These are phyloP conservation scores for Melieria omissa DNA, from an alignment of 2,888 invertebrate species.

Conservation along the genomic window DNA sequence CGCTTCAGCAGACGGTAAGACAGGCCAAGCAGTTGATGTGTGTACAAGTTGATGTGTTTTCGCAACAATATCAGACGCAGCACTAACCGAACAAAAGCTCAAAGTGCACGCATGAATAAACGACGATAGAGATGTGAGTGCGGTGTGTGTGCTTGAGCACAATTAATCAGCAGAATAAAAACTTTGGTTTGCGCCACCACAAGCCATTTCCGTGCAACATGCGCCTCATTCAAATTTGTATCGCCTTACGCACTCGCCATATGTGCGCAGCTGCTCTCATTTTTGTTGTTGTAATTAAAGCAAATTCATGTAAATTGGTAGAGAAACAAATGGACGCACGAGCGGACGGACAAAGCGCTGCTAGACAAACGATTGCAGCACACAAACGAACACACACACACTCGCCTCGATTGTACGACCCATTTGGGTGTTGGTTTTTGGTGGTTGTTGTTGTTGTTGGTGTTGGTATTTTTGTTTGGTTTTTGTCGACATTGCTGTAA, in stretches of 20 bases:
- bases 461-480: conserved; percentile 27
- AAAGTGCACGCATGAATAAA: too few relatives aligned
- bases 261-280: conserved; percentile 10
- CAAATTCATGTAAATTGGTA: too few relatives aligned
- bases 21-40: conserved; percentile 20
- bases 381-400: too few relatives aligned
- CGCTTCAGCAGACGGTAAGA: neutral
- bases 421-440: conserved; percentile 19
- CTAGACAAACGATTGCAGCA: too few relatives aligned
- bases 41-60: neutral
- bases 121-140: neutral
- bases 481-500: conserved; percentile 16
- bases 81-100: neutral
- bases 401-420: too few relatives aligned
- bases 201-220: conserved; percentile 12
- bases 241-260: neutral
- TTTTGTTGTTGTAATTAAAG: conserved; percentile 19
- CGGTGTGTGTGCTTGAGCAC: conserved; percentile 18
- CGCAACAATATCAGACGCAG: neutral
- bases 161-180: conserved; percentile 29
- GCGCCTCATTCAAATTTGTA: neutral
- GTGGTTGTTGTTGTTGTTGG: conserved; percentile 27
- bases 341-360: neutral
- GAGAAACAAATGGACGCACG: neutral
- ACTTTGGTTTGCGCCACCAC: neutral